Percentiles rank a stretch among this genome's conserved stretches.
Evolutionary conservation across 2,888 invertebrate species (phyloP).

Genomic region (Ceratothoa steindachneri): DNA sequence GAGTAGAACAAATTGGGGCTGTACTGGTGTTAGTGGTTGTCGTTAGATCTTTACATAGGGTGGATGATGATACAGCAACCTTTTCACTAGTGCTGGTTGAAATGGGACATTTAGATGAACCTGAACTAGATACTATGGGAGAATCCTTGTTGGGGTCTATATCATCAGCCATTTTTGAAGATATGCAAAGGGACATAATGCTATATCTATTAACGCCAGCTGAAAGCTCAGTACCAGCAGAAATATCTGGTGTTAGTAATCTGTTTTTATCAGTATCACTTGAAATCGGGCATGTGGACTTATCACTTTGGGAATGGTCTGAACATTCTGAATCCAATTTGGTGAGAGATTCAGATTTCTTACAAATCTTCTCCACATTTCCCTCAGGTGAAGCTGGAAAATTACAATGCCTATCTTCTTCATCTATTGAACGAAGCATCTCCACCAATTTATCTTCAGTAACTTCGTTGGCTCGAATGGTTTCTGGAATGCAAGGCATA

Average conservation of each 20-base stretch:
- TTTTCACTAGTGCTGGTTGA: background rate
- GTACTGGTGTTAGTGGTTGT: background rate
- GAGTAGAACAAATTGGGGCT: background rate
- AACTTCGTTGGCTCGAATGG: conserved; percentile 23
- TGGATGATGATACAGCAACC: background rate
- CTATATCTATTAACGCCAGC: background rate
- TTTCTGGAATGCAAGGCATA: conserved; percentile 38
- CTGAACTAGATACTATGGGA: background rate
- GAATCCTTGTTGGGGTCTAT: background rate
- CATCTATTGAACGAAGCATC: conserved; percentile 41
- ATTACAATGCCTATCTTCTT: conserved; percentile 31
- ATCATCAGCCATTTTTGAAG: background rate
- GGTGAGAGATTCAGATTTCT: background rate
- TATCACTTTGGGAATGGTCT: background rate
- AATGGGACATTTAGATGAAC: background rate
- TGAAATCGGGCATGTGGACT: background rate
- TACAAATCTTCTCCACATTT: background rate
- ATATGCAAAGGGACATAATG: background rate
- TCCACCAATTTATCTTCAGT: conserved; percentile 36
- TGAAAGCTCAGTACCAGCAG: background rate
- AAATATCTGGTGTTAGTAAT: background rate
- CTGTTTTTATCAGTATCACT: background rate
- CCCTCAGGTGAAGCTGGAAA: conserved; percentile 28
- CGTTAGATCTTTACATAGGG: background rate
- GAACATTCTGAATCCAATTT: background rate